Percentiles rank a stretch among this genome's conserved stretches.
Evolutionary conservation across 92 coral and sea anemone species (phyloP).

Genomic region (Bergia sp.): DNA sequence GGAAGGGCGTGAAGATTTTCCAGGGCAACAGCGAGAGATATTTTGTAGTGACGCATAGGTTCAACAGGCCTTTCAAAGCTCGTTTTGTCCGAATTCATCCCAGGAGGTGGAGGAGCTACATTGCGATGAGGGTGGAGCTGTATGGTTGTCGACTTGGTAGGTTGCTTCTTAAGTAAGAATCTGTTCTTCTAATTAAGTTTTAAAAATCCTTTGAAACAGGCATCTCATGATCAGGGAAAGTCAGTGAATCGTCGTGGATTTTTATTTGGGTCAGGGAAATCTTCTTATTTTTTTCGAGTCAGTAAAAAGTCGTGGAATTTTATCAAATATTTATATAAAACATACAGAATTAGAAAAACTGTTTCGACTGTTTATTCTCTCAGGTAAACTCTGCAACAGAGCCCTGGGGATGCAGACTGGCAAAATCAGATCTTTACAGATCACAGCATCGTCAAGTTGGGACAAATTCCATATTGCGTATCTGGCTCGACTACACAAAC

Average conservation of each 20-base stretch:
- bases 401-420: conserved; percentile 70
- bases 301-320: too few species aligned
- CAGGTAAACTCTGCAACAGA: conserved; percentile 63
- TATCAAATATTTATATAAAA: too few species aligned
- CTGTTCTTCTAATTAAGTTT: not conserved
- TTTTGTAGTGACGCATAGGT: conserved; percentile 41
- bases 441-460: conserved; percentile 63
- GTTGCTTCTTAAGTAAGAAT: not conserved
- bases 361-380: not conserved
- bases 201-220: too few species aligned
- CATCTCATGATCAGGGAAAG: too few species aligned
- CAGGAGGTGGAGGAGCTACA: conserved; percentile 24
- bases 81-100: conserved; percentile 58
- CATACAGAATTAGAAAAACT: not conserved
- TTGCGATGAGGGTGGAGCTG: conserved; percentile 35
- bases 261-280: too few species aligned
- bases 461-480: conserved; percentile 44
- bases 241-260: too few species aligned
- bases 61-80: conserved; percentile 47
- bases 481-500: conserved; percentile 63
- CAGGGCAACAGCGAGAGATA: conserved; percentile 44
- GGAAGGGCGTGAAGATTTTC: conserved; percentile 30
- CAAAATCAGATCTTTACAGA: conserved; percentile 41
- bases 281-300: too few species aligned
- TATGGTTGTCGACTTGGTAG: conserved; percentile 41